A percentile compares a stretch with the other conserved stretches of the same genome.
Conservation (phyloP, 2,888 invertebrate genomes). For the Rotaria sp. region DNA sequence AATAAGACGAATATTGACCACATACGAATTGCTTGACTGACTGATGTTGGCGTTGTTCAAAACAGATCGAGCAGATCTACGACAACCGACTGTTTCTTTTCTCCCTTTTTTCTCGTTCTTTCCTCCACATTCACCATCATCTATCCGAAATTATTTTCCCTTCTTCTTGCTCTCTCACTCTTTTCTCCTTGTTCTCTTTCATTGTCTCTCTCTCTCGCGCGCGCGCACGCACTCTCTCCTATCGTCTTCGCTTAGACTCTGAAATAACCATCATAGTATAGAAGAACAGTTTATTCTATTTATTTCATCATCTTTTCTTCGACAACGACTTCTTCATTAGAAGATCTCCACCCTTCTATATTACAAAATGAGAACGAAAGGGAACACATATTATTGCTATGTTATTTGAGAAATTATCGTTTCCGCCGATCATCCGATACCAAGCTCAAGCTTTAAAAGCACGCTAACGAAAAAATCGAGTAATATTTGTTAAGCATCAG, state of each 20-base stretch:
- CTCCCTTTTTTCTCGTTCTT: neutral
- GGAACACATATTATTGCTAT: neutral
- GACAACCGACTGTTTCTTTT: constrained; percentile 16
- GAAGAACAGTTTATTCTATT: constrained; percentile 15
- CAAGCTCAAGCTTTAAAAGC: neutral
- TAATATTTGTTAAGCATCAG: neutral
- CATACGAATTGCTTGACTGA: neutral
- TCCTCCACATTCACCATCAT: neutral
- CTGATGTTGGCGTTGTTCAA: constrained; percentile 7
- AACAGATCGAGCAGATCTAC: constrained; percentile 22
- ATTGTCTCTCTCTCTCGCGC: neutral
- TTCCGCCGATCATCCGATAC: constrained; percentile 17
- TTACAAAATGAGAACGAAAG: neutral
- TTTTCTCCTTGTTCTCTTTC: neutral
- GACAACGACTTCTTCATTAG: constrained; percentile 16
- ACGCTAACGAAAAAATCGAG: neutral
- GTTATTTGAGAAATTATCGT: constrained; percentile 20
- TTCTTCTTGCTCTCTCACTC: neutral
- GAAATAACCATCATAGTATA: neutral
- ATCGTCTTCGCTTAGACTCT: neutral
- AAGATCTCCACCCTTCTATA: constrained; percentile 9
- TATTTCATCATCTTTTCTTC: constrained; percentile 15
- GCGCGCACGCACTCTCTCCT: neutral
- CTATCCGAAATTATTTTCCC: constrained; percentile 22
- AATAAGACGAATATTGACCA: neutral